Evolutionary conservation across 2,888 invertebrate species (phyloP).

Genomic region (Phragmatobia fuliginosa): DNA sequence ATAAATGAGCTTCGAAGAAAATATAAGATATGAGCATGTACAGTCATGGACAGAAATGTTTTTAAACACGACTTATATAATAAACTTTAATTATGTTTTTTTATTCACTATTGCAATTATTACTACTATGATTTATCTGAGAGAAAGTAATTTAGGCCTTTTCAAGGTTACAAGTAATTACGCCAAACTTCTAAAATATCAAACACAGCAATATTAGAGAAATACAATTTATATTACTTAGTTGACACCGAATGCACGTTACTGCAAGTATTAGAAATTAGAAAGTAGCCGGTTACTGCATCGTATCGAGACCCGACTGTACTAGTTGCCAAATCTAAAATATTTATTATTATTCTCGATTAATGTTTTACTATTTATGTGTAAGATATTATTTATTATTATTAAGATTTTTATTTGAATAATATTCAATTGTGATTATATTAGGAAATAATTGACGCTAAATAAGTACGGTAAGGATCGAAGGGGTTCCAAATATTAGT

Average conservation of each 20-base stretch:
- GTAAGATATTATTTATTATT: no score
- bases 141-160: no score
- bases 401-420: neutral
- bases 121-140: no score
- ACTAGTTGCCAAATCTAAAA: neutral
- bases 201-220: neutral
- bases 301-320: neutral
- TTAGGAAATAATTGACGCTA: neutral
- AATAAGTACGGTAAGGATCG: neutral
- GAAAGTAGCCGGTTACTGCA: neutral
- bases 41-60: neutral
- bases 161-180: neutral
- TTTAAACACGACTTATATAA: no score
- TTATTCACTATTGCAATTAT: no score
- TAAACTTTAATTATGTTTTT: no score
- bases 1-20: neutral
- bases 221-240: neutral
- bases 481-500: neutral
- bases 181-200: neutral
- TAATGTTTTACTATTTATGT: no score
- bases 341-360: neutral
- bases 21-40: neutral
- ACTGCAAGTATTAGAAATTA: no score
- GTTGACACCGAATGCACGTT: neutral
- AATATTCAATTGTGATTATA: neutral